Evolutionary conservation across 2,797 vertebrate genomes (phyloP).

Genomic region (Lepilemur septentrionalis): DNA sequence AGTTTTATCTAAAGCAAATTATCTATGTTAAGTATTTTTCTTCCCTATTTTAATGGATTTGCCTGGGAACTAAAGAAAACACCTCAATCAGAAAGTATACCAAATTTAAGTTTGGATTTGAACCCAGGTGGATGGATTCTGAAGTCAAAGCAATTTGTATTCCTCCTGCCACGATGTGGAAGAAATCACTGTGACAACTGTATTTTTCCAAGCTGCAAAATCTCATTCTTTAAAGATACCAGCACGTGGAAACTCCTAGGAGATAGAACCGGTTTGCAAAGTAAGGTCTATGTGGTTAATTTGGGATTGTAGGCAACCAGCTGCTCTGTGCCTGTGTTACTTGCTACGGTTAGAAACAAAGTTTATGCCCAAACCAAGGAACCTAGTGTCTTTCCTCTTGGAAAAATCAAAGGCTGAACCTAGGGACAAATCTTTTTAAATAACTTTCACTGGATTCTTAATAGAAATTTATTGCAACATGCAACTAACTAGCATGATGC

Average conservation of each 20-base stretch:
- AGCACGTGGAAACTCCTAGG: background rate
- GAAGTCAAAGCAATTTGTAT: background rate
- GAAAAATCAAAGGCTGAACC: slow-evolving; percentile 6
- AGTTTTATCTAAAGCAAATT: background rate
- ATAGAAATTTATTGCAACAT: background rate
- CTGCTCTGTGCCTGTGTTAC: slow-evolving; percentile 72
- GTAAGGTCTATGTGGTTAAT: background rate
- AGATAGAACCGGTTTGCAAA: background rate
- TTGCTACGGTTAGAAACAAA: slow-evolving; percentile 75
- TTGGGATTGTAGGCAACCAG: background rate
- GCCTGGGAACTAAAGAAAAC: background rate
- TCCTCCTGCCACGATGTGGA: background rate
- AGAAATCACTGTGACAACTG: background rate
- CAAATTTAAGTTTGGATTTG: background rate
- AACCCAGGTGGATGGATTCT: background rate
- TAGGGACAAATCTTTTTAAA: background rate
- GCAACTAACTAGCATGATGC: background rate
- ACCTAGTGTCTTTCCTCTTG: background rate
- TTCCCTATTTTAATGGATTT: background rate
- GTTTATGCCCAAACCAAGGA: slow-evolving; percentile 59
- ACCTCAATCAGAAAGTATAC: background rate
- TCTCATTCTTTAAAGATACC: background rate
- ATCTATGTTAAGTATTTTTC: background rate
- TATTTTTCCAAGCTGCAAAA: background rate
- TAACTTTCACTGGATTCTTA: background rate